Percentiles rank a stretch among this genome's conserved stretches.
Evolutionary conservation across 2,797 vertebrate species (phyloP).

Genomic region (Syngnathus acus): DNA sequence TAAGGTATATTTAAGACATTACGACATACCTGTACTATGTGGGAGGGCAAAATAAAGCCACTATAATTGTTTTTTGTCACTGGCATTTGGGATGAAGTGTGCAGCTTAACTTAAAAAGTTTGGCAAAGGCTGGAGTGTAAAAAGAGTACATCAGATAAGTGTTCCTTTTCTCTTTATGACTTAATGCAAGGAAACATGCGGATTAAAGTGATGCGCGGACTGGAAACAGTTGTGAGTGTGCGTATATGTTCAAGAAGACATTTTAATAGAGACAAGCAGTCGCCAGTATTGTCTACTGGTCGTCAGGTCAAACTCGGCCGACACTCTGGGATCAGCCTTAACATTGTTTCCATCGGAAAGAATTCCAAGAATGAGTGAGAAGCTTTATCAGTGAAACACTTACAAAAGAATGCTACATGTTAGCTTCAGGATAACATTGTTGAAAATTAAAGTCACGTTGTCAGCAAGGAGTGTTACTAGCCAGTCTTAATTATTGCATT

Average conservation of each 20-base stretch:
- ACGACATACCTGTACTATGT: no score
- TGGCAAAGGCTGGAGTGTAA: conserved; percentile 19
- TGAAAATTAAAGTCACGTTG: background rate
- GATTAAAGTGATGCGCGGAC: background rate
- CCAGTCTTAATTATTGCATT: background rate
- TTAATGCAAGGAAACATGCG: conserved; percentile 11
- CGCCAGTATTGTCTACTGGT: conserved; percentile 52
- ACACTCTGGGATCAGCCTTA: conserved; percentile 71
- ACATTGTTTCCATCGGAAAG: conserved; percentile 81
- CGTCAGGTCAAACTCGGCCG: conserved; percentile 65
- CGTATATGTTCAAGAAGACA: conserved; percentile 29
- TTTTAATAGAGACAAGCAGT: conserved; percentile 49
- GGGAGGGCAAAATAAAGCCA: no score
- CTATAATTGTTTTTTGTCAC: no score
- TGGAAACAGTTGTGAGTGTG: conserved; percentile 6
- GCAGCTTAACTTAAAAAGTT: background rate
- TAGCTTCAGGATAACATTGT: background rate
- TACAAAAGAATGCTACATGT: background rate
- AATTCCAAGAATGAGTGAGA: conserved; percentile 75
- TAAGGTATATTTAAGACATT: no score
- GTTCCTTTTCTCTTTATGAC: conserved; percentile 31
- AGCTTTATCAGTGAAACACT: conserved; percentile 69
- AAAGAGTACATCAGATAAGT: conserved; percentile 24
- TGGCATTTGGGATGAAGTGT: background rate
- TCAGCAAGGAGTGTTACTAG: background rate